Percentiles rank a stretch among this genome's conserved stretches.
These are phyloP conservation scores for Acyrthosiphon pisum DNA, from an alignment of 1,140 invertebrate species.

Conservation along the genomic window DNA sequence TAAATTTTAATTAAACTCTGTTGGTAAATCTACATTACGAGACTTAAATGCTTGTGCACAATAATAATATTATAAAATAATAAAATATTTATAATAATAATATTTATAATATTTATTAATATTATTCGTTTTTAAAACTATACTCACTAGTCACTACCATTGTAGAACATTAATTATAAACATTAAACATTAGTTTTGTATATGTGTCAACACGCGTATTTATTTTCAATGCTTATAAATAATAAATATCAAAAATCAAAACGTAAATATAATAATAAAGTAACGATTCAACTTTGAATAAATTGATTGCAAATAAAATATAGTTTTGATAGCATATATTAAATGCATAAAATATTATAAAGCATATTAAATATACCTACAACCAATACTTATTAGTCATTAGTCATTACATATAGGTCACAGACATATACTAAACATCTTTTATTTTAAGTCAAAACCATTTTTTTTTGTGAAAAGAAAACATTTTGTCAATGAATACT, in stretches of 20 bases:
- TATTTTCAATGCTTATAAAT: background rate
- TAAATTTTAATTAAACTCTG: background rate
- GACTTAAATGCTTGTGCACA: slow-evolving; percentile 33
- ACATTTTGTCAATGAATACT: background rate
- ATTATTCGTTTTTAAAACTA: background rate
- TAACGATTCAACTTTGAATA: too few relatives aligned
- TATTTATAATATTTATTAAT: too few relatives aligned
- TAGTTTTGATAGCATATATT: background rate
- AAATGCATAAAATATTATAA: background rate
- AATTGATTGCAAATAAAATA: background rate
- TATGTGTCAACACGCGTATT: background rate
- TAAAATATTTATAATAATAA: background rate
- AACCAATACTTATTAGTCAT: background rate
- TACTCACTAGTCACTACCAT: background rate
- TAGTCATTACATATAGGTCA: too few relatives aligned
- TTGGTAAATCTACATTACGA: background rate
- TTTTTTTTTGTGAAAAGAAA: background rate
- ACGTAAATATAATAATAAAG: background rate
- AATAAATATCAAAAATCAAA: background rate
- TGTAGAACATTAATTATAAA: background rate
- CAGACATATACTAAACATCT: background rate
- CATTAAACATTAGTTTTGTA: background rate
- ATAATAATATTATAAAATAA: background rate
- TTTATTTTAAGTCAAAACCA: background rate
- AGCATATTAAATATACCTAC: background rate